Evolutionary conservation across 2,113 vertebrate genomes (phyloP).

Genomic region (Ibidorhyncha struthersii): DNA sequence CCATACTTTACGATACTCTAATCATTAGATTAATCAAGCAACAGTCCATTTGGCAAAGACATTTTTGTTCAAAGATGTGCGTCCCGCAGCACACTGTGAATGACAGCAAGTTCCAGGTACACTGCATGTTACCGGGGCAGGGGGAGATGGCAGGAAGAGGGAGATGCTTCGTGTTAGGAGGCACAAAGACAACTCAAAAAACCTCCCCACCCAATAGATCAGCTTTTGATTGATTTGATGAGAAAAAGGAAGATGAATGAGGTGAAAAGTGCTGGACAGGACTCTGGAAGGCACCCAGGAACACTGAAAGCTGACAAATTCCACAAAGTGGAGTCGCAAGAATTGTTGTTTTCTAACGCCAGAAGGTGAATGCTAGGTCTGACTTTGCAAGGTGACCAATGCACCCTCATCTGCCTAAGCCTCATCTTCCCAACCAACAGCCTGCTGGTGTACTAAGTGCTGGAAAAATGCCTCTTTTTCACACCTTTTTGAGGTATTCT

Average conservation of each 20-base stretch:
- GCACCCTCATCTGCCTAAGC: background rate
- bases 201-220: accelerated
- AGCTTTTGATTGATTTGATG: accelerated
- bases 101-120: background rate
- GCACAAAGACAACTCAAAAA: background rate
- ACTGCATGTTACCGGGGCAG: background rate
- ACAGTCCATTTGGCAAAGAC: background rate
- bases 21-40: background rate
- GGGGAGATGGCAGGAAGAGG: background rate
- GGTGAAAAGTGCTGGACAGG: background rate
- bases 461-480: background rate
- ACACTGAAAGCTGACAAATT: background rate
- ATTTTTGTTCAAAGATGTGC: background rate
- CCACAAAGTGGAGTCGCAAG: background rate
- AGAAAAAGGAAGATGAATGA: background rate
- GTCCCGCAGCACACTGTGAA: accelerated
- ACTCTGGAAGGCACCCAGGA: background rate
- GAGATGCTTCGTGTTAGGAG: background rate
- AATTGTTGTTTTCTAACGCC: background rate
- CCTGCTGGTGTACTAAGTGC: background rate
- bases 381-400: background rate
- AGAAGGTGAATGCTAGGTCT: background rate
- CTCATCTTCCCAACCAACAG: background rate
- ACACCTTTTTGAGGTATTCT: background rate
- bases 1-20: background rate